Percentiles rank a stretch among this genome's conserved stretches.
Conservation (phyloP, 2,113 vertebrate species). For the Piaya cayana region DNA sequence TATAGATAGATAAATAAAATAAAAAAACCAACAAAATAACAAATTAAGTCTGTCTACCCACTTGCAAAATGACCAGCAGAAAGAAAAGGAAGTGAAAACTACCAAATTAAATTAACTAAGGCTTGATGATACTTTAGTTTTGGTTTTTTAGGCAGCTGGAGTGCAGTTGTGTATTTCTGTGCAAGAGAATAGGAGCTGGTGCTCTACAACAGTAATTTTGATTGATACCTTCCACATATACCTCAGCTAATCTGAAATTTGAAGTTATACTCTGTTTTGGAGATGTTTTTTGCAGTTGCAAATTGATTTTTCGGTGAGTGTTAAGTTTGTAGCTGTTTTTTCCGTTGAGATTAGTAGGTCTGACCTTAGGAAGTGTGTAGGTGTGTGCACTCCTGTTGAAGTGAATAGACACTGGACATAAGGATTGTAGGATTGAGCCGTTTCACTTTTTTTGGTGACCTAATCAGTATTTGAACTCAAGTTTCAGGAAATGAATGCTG, state of each 20-base stretch:
- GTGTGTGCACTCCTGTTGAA: not conserved
- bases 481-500: not conserved
- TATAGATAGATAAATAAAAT: not conserved
- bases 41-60: not conserved
- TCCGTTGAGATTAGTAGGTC: not conserved
- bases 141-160: not conserved
- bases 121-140: not conserved
- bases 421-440: not conserved
- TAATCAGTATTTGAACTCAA: not conserved
- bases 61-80: not conserved
- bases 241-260: not conserved
- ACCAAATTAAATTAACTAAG: not conserved
- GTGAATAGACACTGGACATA: not conserved
- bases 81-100: not conserved
- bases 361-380: not conserved
- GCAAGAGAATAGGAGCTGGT: not conserved
- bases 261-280: not conserved
- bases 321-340: not conserved
- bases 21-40: not conserved
- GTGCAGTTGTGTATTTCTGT: not conserved
- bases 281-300: not conserved
- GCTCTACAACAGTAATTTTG: not conserved
- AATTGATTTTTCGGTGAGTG: not conserved
- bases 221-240: not conserved
- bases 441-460: not conserved